Conservation (phyloP, 2,888 invertebrate genomes). For the Malachius bipustulatus region DNA sequence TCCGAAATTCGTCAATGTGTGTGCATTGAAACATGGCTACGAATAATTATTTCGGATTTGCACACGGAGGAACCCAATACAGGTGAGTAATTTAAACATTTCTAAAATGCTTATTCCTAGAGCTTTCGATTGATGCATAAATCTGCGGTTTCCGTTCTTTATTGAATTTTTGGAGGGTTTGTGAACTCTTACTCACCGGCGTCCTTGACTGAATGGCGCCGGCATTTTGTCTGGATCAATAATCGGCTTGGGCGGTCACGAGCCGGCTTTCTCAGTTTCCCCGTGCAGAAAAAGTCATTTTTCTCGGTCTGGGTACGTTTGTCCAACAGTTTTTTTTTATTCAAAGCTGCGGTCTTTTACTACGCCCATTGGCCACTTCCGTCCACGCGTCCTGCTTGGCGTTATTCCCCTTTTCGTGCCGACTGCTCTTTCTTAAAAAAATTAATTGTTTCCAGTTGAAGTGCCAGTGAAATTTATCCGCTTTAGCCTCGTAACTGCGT, state of each 20-base stretch:
- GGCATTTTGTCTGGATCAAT: constrained; percentile 36
- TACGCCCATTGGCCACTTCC: constrained; percentile 5
- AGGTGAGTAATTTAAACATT: constrained; percentile 49
- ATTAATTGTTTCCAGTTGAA: too few relatives aligned
- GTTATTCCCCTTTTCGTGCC: too few relatives aligned
- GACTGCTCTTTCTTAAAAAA: too few relatives aligned
- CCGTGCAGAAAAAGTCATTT: not conserved
- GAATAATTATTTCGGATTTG: constrained; percentile 92
- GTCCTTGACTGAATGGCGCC: constrained; percentile 37
- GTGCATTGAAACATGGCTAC: constrained; percentile 53
- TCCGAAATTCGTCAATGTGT: constrained; percentile 25
- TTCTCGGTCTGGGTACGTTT: not conserved
- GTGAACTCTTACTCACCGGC: constrained; percentile 24
- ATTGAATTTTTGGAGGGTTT: not conserved
- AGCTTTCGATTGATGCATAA: constrained; percentile 6
- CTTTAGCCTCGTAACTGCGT: too few relatives aligned
- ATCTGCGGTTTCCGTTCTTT: not conserved
- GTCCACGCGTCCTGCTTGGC: too few relatives aligned
- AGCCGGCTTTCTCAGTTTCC: not conserved
- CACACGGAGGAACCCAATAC: constrained; percentile 87
- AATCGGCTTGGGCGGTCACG: constrained; percentile 20
- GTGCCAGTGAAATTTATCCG: constrained; percentile 1
- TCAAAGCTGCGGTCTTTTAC: too few relatives aligned
- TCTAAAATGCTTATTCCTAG: not conserved
- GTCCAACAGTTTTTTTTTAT: not conserved